phyloP scores from a whole-genome alignment of 2,113 vertebrate species.

The Danio rerio region DNA sequence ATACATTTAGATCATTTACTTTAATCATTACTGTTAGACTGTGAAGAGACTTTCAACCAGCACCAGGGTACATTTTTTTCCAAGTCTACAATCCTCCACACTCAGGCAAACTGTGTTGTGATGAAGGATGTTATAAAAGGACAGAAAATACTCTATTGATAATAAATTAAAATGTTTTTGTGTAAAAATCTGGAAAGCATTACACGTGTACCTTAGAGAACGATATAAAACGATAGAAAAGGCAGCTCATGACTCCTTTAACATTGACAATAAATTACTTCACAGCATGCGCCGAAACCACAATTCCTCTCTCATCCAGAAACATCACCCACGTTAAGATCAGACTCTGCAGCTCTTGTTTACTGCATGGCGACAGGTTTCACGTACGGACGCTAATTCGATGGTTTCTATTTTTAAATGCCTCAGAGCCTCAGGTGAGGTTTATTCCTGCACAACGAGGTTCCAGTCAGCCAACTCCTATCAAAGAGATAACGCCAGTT shows the following conservation, averaged over 20 bases:
- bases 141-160: too few species aligned
- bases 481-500: constrained; percentile 62
- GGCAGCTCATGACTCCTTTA: background rate
- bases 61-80: too few species aligned
- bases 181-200: too few species aligned
- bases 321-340: background rate
- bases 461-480: constrained; percentile 58
- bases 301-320: background rate
- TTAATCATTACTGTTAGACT: too few species aligned
- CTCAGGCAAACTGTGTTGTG: too few species aligned
- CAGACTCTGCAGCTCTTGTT: constrained; percentile 10
- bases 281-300: background rate
- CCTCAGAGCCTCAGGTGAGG: constrained; percentile 56
- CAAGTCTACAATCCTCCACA: too few species aligned
- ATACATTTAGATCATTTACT: too few species aligned
- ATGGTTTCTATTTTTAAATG: constrained; percentile 60
- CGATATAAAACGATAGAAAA: too few species aligned
- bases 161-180: too few species aligned
- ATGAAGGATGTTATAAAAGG: too few species aligned
- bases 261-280: background rate
- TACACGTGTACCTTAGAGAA: too few species aligned
- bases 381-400: constrained; percentile 43
- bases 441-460: constrained; percentile 55
- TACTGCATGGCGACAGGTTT: constrained; percentile 34
- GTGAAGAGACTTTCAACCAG: too few species aligned